Evolutionary conservation across 2,113 vertebrate species (phyloP).

Genomic region (Glaucomys volans): DNA sequence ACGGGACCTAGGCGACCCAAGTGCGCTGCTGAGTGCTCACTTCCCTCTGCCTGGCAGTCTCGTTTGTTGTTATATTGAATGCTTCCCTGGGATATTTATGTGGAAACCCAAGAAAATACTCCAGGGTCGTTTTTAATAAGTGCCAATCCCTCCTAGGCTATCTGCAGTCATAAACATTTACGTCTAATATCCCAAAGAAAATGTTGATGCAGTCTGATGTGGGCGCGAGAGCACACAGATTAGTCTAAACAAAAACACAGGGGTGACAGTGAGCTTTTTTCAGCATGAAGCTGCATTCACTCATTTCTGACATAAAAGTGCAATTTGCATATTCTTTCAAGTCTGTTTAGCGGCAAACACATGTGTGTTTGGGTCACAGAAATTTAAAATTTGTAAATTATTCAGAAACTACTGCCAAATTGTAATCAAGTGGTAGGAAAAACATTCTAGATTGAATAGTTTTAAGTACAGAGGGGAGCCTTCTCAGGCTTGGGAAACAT

Average conservation of each 20-base stretch:
- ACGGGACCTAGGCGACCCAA: background rate
- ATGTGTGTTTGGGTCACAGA: conserved; percentile 83
- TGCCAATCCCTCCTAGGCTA: conserved; percentile 72
- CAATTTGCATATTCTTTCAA: conserved; percentile 83
- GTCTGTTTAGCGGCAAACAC: conserved; percentile 83
- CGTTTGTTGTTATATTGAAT: conserved; percentile 12
- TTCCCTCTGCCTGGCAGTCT: conserved; percentile 64
- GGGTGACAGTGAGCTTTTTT: conserved; percentile 80
- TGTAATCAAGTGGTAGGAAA: conserved; percentile 84
- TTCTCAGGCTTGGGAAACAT: conserved; percentile 73
- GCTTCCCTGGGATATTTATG: conserved; percentile 72
- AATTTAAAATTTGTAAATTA: conserved; percentile 85
- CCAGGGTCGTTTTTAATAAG: conserved; percentile 74
- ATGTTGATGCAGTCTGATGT: conserved; percentile 76
- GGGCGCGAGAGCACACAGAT: conserved; percentile 78
- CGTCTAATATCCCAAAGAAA: conserved; percentile 67
- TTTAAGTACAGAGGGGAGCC: conserved; percentile 71
- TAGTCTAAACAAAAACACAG: conserved; percentile 84
- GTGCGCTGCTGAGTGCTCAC: background rate
- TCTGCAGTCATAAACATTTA: conserved; percentile 79
- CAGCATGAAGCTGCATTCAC: conserved; percentile 80
- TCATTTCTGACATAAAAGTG: conserved; percentile 85
- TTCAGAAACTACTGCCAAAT: conserved; percentile 85
- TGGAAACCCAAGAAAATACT: conserved; percentile 77
- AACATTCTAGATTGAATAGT: conserved; percentile 67